Conservation (phyloP, 1,140 invertebrate genomes). For the Lepidurus couesii region DNA sequence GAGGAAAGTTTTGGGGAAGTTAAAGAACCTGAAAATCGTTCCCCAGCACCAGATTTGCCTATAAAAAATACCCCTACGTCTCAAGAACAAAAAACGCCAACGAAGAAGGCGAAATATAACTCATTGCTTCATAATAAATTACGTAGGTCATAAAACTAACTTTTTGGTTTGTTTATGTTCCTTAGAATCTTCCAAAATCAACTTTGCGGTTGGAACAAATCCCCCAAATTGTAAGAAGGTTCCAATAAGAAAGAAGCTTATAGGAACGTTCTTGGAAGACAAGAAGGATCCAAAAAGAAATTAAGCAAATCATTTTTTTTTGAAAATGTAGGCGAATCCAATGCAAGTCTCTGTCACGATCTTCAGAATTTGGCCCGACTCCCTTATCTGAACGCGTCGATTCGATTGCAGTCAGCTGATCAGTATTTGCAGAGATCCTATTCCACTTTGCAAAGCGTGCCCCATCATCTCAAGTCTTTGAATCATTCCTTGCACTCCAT, state of each 20-base stretch:
- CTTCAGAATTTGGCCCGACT: not conserved
- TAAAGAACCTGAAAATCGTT: not conserved
- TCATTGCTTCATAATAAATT: not conserved
- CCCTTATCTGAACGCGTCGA: not conserved
- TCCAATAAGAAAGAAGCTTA: not conserved
- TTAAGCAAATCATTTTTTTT: not conserved
- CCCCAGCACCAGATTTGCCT: not conserved
- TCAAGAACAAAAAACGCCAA: not conserved
- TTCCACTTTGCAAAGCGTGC: not conserved
- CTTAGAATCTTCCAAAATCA: too few species aligned
- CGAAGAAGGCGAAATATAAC: not conserved
- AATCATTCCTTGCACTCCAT: not conserved
- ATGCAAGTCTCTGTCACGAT: not conserved
- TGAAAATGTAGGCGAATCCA: not conserved
- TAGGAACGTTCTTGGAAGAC: not conserved
- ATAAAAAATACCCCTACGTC: not conserved
- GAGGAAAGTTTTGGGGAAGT: not conserved
- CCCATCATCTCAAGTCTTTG: not conserved
- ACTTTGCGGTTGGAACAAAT: too few species aligned
- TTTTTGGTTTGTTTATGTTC: too few species aligned
- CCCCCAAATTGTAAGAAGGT: too few species aligned
- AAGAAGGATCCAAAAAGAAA: not conserved
- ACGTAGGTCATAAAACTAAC: not conserved
- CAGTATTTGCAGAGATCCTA: slow-evolving; percentile 2
- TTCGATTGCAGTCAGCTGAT: not conserved